These are phyloP conservation scores for Cosmia pyralina DNA, from an alignment of 2,888 invertebrate genomes.

Conservation along the genomic window DNA sequence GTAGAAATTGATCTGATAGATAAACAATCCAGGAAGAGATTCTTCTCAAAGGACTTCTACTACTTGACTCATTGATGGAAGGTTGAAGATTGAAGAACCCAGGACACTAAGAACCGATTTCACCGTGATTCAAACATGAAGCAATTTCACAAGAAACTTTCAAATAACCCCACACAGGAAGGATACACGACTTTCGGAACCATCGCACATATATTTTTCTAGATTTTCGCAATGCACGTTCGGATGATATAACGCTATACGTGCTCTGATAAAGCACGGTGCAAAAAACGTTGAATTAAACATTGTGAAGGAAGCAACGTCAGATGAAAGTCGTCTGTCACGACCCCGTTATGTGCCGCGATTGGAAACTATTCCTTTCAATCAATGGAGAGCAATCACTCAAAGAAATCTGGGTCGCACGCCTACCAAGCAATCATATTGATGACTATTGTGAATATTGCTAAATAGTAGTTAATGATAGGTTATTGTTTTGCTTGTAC, in stretches of 20 bases:
- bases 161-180: slow-evolving; percentile 7
- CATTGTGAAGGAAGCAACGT: slow-evolving; percentile 37
- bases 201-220: slow-evolving; percentile 24
- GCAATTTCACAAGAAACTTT: slow-evolving; percentile 33
- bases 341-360: slow-evolving; percentile 50
- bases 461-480: slow-evolving; percentile 21
- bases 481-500: slow-evolving; percentile 31
- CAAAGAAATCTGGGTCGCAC: slow-evolving; percentile 57
- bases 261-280: slow-evolving; percentile 31
- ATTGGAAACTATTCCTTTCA: slow-evolving; percentile 54
- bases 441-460: slow-evolving; percentile 55
- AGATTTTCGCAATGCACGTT: slow-evolving; percentile 42
- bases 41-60: too few species aligned
- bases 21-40: background rate
- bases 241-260: slow-evolving; percentile 41
- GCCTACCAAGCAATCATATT: slow-evolving; percentile 40
- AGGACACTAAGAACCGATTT: background rate
- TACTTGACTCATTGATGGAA: background rate
- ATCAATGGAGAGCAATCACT: slow-evolving; percentile 55
- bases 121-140: background rate
- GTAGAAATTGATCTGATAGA: background rate
- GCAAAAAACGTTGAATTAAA: slow-evolving; percentile 37
- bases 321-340: slow-evolving; percentile 60
- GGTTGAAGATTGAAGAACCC: background rate
- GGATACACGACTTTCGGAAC: slow-evolving; percentile 36